Base-by-base conservation (phyloP, 2,113 vertebrate species). In the Myxocyprinus asiaticus region DNA sequence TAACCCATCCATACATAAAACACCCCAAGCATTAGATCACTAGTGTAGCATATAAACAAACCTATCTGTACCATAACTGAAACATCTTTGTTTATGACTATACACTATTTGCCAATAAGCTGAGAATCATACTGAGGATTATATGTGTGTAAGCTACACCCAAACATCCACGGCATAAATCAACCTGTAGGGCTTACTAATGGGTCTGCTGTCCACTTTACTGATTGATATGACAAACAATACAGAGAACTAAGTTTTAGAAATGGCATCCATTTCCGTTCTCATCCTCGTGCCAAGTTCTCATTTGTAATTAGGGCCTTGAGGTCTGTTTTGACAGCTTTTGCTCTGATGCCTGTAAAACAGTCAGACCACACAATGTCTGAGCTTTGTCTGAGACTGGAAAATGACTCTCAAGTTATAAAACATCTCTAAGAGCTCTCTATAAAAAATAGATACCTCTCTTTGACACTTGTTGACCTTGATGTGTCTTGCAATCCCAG, bases 281-380 rank as follows among this genome's bases (percentile, higher is more conserved):
- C 22, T 33, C 22, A 33, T 33, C 22, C 22, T 33, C 22, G 22
- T 33, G 22, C 22, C 22, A 33, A 33, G 22, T 33, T 33, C 22
- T 33, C 22, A 3, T 33, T 71, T 78, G 53, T 73, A 80, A 80
- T 81, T 79, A 82, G 50, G 51, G 66, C 70, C 70, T 78, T 53
- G 9, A 66, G 67, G 66, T 79, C 65, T 84, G 77, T 82, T 85
- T 77, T 82, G 86, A 76, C 80, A 83, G 81, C 22, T 63, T 76
- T 76, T 81, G 44, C 67, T 53, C 67, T 42, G 55, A 76, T 81
- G 67, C 72, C 53, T 73, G 22, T 33, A 33, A 33, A 33, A 33
- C 22, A 33, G 22, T 33, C 22, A 33, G 22, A 33, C 22, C 22
- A 33, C 22, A 33, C 22, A 33, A 33, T 33, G 22, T 33, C 22